Base-by-base conservation (phyloP, 2,888 invertebrate genomes). In the Nineta flava region DNA sequence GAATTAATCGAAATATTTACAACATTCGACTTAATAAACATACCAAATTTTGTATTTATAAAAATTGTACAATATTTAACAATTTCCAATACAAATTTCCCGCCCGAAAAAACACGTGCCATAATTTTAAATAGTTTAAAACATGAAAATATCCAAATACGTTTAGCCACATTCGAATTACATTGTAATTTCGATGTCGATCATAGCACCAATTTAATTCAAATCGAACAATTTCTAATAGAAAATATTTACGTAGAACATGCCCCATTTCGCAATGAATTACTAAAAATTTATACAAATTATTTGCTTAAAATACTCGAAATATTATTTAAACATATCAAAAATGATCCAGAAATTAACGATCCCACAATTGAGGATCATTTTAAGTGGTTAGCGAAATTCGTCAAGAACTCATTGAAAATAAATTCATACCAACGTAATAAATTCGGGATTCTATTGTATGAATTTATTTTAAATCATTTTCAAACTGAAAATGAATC, bases 261-360 rank as follows among this genome's bases (percentile, higher is more conserved):
- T 44, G 44, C 44, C 1, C 44, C 44, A 44, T 44, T 44, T 44
- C 44, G 44, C 9, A 44, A 44, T 26, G 26, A 44, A 44, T 26
- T 44, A 17, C 3, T 44, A 9, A 44, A 44, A 44, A n/a, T 44
- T 21, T 44, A 44, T 19, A 21, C 44, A 17, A 44, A 44, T 44
- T 44, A 21, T 44, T 17, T 44, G 19, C 13, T 26, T 1, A 44
- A 44, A 21, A 12, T 26, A n/a, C 21, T 17, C 2, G 26, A 21
- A 21, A 19, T 21, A n/a, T n/a, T 44, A 17, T 44, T 17, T 21
- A 17, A 26, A 17, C 13, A 21, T n/a, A 26, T 44, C 12, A 44
- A 21, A 26, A 13, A 44, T 3, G 12, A 5, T 26, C 2, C 4
- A 21, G 26, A 44, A 12, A 26, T 10, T 26, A 21, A 3, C 3